These are phyloP conservation scores for Acanthosepion esculentum DNA, from an alignment of 2,888 invertebrate genomes.

Conservation along the genomic window DNA sequence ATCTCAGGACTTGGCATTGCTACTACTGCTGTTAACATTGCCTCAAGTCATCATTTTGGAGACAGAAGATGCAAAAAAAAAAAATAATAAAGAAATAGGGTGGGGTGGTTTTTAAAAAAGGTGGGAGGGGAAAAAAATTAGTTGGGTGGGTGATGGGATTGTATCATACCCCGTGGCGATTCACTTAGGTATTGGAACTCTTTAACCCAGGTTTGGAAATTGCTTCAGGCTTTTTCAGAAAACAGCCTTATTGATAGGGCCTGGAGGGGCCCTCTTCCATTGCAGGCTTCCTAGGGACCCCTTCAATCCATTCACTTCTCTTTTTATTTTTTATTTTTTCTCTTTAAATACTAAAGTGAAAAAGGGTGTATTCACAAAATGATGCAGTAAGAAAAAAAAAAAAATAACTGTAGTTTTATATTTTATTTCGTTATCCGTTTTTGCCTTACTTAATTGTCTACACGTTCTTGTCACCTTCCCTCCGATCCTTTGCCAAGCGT, in stretches of 20 bases:
- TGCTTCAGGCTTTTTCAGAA: neutral
- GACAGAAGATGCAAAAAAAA: neutral
- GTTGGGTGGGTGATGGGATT: neutral
- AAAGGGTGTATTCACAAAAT: neutral
- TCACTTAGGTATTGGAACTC: conserved; percentile 45
- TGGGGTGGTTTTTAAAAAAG: neutral
- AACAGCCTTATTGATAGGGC: conserved; percentile 34
- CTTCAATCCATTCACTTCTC: neutral
- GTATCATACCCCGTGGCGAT: conserved; percentile 37
- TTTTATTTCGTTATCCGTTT: neutral
- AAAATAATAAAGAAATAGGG: neutral
- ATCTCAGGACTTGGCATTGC: neutral
- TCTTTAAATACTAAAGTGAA: neutral
- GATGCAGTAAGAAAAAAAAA: too few species aligned
- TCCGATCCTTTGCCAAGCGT: neutral
- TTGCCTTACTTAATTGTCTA: neutral
- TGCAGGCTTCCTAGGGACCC: conserved; percentile 20
- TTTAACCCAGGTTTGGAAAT: conserved; percentile 43
- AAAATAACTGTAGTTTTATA: neutral
- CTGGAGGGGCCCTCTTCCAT: conserved; percentile 23
- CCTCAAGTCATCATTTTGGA: conserved; percentile 37
- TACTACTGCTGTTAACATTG: neutral
- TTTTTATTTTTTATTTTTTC: too few species aligned
- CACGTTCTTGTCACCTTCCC: too few species aligned
- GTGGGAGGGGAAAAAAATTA: neutral